Conservation (phyloP, 2,888 invertebrate species). For the Catocala sponsa region DNA sequence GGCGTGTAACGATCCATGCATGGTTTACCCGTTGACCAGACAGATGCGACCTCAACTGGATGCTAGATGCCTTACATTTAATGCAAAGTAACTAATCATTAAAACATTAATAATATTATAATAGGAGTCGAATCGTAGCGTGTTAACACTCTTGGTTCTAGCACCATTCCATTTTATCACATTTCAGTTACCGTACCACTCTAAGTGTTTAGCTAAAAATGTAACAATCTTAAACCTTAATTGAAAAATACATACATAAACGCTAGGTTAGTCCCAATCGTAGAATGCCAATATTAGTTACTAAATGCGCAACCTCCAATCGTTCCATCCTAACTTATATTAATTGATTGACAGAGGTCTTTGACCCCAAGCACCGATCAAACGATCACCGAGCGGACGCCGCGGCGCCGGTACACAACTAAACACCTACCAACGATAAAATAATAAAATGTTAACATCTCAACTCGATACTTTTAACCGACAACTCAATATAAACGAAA, state of each 20-base stretch:
- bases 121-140: conserved; percentile 88
- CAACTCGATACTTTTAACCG: conserved; percentile 61
- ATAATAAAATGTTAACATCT: conserved; percentile 80
- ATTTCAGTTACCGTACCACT: conserved; percentile 89
- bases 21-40: conserved; percentile 72
- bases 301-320: conserved; percentile 86
- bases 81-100: conserved; percentile 85
- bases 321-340: conserved; percentile 81
- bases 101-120: conserved; percentile 85
- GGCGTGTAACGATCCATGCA: conserved; percentile 68
- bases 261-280: conserved; percentile 89
- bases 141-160: conserved; percentile 88
- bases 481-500: conserved; percentile 77
- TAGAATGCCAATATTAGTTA: conserved; percentile 88
- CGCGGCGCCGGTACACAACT: conserved; percentile 51
- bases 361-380: conserved; percentile 80
- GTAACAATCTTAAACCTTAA: conserved; percentile 88
- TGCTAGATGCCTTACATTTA: conserved; percentile 86
- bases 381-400: conserved; percentile 47
- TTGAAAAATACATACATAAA: conserved; percentile 87
- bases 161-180: conserved; percentile 89
- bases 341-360: conserved; percentile 81
- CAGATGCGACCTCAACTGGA: conserved; percentile 82
- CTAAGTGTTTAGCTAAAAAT: conserved; percentile 89
- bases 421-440: conserved; percentile 83